Percentiles rank a stretch among this genome's conserved stretches.
Conservation (phyloP, 2,797 vertebrate genomes). For the Argentina silus region DNA sequence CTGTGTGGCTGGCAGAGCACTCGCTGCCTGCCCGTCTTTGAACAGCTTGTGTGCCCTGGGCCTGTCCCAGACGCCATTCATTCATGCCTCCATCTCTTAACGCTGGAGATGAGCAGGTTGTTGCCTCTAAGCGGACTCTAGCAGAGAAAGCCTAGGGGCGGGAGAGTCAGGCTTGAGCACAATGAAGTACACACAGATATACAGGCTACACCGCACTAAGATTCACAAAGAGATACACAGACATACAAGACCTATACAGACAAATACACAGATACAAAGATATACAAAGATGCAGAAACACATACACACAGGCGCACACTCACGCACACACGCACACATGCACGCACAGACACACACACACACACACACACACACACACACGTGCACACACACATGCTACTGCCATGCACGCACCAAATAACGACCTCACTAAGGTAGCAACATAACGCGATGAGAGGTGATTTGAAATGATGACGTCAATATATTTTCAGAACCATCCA, state of each 20-base stretch:
- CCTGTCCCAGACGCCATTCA: conserved; percentile 73
- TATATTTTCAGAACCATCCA: background rate
- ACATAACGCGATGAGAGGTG: background rate
- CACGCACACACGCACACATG: background rate
- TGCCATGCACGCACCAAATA: background rate
- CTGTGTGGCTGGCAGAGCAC: conserved; percentile 62
- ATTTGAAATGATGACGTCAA: background rate
- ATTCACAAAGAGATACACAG: background rate
- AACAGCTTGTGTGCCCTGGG: conserved; percentile 80
- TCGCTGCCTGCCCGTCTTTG: conserved; percentile 68
- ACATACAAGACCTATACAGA: conserved; percentile 29
- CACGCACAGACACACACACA: background rate
- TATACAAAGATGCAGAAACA: conserved; percentile 41
- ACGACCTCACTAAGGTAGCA: background rate
- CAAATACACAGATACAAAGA: conserved; percentile 44
- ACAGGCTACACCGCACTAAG: background rate
- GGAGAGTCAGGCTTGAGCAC: conserved; percentile 45
- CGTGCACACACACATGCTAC: background rate
- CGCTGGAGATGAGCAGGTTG: conserved; percentile 73
- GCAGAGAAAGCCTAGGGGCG: conserved; percentile 51
- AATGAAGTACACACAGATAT: conserved; percentile 18
- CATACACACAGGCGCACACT: conserved; percentile 5
- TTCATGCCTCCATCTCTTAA: conserved; percentile 59
- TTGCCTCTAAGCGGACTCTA: conserved; percentile 70
- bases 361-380: conserved; percentile 18